Conservation (phyloP, 2,113 vertebrate species). For the Grammomys surdaster region DNA sequence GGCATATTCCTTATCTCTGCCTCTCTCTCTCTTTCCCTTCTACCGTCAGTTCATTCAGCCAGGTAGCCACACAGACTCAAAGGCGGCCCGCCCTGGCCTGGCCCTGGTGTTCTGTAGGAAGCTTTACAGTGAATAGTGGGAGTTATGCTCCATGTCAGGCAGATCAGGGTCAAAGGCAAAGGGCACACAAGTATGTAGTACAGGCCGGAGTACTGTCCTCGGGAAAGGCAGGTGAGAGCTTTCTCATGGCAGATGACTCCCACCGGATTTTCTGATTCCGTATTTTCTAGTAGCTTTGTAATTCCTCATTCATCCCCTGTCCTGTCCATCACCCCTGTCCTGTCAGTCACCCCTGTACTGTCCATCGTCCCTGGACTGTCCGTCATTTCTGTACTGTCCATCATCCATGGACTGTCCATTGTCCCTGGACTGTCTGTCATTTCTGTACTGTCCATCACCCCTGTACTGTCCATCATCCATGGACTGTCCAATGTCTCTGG, state of each 20-base stretch:
- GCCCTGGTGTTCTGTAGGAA: background rate
- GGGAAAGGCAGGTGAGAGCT: background rate
- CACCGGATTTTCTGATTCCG: background rate
- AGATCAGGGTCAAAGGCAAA: background rate
- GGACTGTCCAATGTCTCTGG: background rate
- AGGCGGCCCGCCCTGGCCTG: background rate
- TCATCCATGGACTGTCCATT: no score
- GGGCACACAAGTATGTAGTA: background rate
- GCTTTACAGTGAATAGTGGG: background rate
- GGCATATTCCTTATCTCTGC: background rate
- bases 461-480: no score
- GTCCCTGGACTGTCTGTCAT: no score
- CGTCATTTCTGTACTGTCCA: no score
- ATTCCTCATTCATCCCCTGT: background rate
- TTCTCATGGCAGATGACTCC: background rate
- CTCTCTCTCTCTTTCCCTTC: background rate
- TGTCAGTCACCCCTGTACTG: no score
- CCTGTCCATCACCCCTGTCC: no score
- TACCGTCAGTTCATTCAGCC: background rate
- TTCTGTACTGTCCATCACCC: no score
- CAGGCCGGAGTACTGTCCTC: background rate
- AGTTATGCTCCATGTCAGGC: background rate
- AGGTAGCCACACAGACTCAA: background rate
- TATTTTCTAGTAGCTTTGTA: background rate
- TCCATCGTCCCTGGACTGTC: background rate